These are phyloP conservation scores for Lipophrys pholis DNA, from an alignment of 2,113 vertebrate genomes.

Conservation along the genomic window DNA sequence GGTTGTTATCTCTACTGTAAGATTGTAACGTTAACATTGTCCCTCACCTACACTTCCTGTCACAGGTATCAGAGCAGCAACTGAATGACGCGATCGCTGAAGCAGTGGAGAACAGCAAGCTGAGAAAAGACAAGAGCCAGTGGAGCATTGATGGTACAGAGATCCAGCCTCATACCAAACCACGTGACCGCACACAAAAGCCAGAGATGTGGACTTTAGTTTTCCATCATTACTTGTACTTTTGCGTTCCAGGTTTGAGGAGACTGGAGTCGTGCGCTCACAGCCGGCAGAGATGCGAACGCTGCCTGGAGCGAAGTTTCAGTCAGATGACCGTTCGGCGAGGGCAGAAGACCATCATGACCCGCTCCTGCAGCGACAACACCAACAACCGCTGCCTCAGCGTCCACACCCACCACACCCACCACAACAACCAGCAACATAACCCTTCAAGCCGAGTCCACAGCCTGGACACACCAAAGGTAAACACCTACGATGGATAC, in stretches of 20 bases:
- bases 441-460: slow-evolving; percentile 69
- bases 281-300: slow-evolving; percentile 83
- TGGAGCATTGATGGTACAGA: slow-evolving; percentile 89
- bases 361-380: slow-evolving; percentile 91
- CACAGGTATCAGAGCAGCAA: slow-evolving; percentile 92
- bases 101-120: slow-evolving; percentile 86
- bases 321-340: slow-evolving; percentile 67
- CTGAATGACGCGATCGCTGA: slow-evolving; percentile 90
- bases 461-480: slow-evolving; percentile 80
- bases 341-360: slow-evolving; percentile 86
- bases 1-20: too few species aligned
- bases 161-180: background rate
- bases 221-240: too few species aligned
- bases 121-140: slow-evolving; percentile 86
- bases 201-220: background rate
- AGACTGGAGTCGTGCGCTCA: slow-evolving; percentile 84
- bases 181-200: background rate
- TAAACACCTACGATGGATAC: background rate
- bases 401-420: slow-evolving; percentile 12
- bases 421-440: slow-evolving; percentile 54
- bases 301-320: slow-evolving; percentile 75
- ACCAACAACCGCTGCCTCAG: slow-evolving; percentile 73
- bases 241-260: slow-evolving; percentile 77
- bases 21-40: too few species aligned
- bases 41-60: background rate